Conservation (phyloP, 2,113 vertebrate species). For the Brachyistius frenatus region DNA sequence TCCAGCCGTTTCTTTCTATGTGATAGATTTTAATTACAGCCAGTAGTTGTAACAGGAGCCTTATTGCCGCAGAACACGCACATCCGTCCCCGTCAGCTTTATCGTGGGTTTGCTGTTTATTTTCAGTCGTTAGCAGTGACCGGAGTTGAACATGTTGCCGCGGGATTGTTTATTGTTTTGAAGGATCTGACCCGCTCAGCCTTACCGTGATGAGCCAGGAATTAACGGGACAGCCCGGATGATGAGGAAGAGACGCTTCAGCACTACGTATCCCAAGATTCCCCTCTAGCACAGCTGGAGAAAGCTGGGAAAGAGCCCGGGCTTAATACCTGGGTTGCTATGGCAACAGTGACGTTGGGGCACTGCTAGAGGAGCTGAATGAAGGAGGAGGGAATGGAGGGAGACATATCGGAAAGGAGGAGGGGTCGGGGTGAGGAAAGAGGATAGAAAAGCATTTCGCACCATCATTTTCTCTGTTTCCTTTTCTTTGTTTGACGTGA, state of each 20-base stretch:
- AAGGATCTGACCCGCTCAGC: conserved; percentile 38
- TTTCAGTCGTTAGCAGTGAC: conserved; percentile 18
- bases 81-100: not conserved
- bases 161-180: conserved; percentile 49
- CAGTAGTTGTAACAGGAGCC: not conserved
- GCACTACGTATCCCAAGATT: conserved; percentile 76
- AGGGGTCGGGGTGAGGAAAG: conserved; percentile 50
- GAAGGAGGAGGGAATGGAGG: conserved; percentile 68
- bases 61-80: not conserved
- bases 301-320: conserved; percentile 68
- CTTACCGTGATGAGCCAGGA: conserved; percentile 20
- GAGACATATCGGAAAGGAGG: conserved; percentile 39
- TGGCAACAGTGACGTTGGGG: conserved; percentile 82
- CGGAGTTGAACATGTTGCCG: conserved; percentile 22
- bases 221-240: conserved; percentile 38
- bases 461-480: conserved; percentile 30
- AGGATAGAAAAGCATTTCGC: conserved; percentile 58
- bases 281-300: conserved; percentile 75
- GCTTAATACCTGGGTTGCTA: conserved; percentile 82
- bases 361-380: conserved; percentile 67
- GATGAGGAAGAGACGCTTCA: conserved; percentile 45
- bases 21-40: not conserved
- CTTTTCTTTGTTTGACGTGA: conserved; percentile 16
- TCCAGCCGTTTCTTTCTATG: not conserved
- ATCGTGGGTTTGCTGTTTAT: conserved; percentile 4